Conservation (phyloP, 2,888 invertebrate genomes). For the Amblyjoppa proteus region DNA sequence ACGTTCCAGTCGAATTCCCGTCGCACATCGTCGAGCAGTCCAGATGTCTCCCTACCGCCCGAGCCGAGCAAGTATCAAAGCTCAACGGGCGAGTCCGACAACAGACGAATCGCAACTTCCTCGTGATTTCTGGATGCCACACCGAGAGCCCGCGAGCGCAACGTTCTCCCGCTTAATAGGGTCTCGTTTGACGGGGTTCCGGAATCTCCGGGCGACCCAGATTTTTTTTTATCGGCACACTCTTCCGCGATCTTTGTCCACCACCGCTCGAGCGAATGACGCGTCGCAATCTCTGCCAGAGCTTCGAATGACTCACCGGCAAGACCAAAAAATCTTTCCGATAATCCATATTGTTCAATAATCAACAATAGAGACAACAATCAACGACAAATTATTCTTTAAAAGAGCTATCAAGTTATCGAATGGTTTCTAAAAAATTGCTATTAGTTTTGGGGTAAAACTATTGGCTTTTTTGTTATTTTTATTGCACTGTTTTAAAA, state of each 20-base stretch:
- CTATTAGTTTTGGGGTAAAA: no score
- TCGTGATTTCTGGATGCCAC: constrained; percentile 69
- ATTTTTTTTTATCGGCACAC: constrained; percentile 49
- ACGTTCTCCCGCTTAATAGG: constrained; percentile 78
- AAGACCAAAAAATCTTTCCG: constrained; percentile 34
- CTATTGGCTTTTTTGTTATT: no score
- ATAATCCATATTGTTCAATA: not conserved
- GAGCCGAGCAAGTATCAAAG: not conserved
- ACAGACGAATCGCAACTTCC: constrained; percentile 36
- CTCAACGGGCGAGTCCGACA: constrained; percentile 42
- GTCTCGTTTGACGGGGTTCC: constrained; percentile 78
- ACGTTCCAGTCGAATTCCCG: constrained; percentile 37
- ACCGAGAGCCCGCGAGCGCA: constrained; percentile 65
- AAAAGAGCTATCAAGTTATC: no score
- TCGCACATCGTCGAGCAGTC: constrained; percentile 59
- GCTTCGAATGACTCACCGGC: constrained; percentile 42
- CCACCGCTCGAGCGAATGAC: constrained; percentile 43
- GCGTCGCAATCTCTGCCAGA: constrained; percentile 17
- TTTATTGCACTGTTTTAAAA: no score
- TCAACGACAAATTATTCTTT: no score
- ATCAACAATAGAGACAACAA: no score
- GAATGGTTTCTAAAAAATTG: no score
- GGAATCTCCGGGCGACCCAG: constrained; percentile 47
- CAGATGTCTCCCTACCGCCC: not conserved
- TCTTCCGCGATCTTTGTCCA: constrained; percentile 25